These are phyloP conservation scores for Eumaeus atala DNA, from an alignment of 1,140 invertebrate species.

Conservation along the genomic window DNA sequence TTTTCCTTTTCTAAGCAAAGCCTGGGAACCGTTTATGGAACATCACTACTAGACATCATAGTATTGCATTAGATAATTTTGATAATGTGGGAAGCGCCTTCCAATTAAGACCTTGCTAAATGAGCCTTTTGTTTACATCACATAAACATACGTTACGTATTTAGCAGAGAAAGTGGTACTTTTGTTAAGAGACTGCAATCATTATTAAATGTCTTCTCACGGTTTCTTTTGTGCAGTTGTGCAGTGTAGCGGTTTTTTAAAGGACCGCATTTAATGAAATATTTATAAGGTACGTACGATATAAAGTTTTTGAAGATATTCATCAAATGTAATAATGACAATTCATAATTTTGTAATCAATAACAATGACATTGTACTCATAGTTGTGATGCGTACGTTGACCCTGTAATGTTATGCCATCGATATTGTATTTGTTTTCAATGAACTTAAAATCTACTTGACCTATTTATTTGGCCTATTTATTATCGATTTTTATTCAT, in stretches of 20 bases:
- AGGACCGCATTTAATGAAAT: too few species aligned
- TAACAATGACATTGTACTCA: too few species aligned
- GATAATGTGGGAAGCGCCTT: slow-evolving; percentile 5
- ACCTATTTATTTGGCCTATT: too few species aligned
- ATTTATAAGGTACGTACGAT: too few species aligned
- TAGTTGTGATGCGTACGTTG: background rate
- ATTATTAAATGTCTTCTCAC: slow-evolving; percentile 24
- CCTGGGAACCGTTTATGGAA: background rate
- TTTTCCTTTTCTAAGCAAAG: slow-evolving; percentile 26
- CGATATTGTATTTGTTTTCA: slow-evolving; percentile 7
- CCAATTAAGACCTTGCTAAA: slow-evolving; percentile 1
- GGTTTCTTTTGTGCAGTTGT: slow-evolving; percentile 27
- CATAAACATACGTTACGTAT: slow-evolving; percentile 12
- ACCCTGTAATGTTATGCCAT: background rate
- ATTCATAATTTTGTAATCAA: too few species aligned
- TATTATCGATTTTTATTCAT: slow-evolving; percentile 7
- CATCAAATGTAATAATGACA: too few species aligned
- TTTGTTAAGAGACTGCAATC: slow-evolving; percentile 10
- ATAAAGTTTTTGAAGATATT: too few species aligned
- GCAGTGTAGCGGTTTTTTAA: slow-evolving; percentile 6
- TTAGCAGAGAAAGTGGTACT: slow-evolving; percentile 17
- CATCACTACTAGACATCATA: background rate
- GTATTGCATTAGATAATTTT: slow-evolving; percentile 6
- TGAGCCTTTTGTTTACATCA: slow-evolving; percentile 1
- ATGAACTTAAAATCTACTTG: slow-evolving; percentile 14